These are phyloP conservation scores for Pachyuromys duprasi DNA, from an alignment of 2,797 vertebrate species.

Conservation along the genomic window DNA sequence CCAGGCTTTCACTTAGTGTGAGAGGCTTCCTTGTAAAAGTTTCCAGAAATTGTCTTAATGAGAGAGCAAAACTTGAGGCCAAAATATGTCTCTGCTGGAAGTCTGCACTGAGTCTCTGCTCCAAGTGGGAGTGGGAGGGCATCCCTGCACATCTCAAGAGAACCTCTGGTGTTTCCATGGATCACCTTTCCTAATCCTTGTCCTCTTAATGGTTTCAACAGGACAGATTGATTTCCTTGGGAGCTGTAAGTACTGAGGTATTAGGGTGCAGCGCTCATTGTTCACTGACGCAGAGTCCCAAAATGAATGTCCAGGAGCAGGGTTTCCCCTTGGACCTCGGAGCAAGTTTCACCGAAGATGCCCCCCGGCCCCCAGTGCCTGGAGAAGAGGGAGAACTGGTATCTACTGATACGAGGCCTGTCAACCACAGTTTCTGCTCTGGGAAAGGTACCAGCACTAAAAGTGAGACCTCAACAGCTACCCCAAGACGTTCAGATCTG, in stretches of 20 bases:
- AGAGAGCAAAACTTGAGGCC: background rate
- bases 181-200: constrained; percentile 75
- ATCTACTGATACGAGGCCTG: constrained; percentile 90
- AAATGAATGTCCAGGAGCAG: constrained; percentile 95
- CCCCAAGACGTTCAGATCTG: constrained; percentile 95
- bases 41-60: background rate
- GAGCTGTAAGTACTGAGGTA: constrained; percentile 84
- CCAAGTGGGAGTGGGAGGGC: constrained; percentile 60
- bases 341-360: constrained; percentile 98
- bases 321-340: constrained; percentile 94
- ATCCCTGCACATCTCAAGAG: constrained; percentile 53
- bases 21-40: constrained; percentile 26
- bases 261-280: constrained; percentile 83
- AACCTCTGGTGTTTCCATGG: constrained; percentile 65
- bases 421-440: constrained; percentile 89
- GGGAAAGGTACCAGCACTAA: constrained; percentile 91
- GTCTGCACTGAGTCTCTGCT: constrained; percentile 49
- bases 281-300: constrained; percentile 89
- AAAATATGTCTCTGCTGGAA: background rate
- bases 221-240: constrained; percentile 81
- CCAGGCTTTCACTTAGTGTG: background rate
- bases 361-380: constrained; percentile 97
- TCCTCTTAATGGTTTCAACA: constrained; percentile 84
- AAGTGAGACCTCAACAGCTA: constrained; percentile 94
- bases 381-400: constrained; percentile 97